Percentiles rank a stretch among this genome's conserved stretches.
phyloP scores from a whole-genome alignment of 2,888 invertebrate species.

The Mayetiola destructor region DNA sequence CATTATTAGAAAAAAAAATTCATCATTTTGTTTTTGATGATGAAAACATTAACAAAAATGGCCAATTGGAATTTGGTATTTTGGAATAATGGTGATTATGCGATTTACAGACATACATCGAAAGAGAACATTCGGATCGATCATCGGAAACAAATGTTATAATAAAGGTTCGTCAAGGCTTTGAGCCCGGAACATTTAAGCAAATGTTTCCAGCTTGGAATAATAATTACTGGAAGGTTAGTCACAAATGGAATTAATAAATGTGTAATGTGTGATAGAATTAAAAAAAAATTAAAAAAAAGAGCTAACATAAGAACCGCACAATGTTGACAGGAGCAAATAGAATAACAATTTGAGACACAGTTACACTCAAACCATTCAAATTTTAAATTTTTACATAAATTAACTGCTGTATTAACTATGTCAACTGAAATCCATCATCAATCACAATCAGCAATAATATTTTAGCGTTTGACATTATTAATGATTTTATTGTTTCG shows the following conservation, averaged over 20 bases:
- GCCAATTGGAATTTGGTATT: background rate
- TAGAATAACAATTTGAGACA: background rate
- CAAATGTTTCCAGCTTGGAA: conserved; percentile 66
- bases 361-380: background rate
- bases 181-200: conserved; percentile 60
- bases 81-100: background rate
- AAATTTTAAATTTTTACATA: too few relatives aligned
- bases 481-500: too few relatives aligned
- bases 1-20: background rate
- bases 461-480: too few relatives aligned
- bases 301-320: background rate
- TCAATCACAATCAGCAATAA: too few relatives aligned
- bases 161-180: conserved; percentile 54
- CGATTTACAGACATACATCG: conserved; percentile 50
- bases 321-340: background rate
- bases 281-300: background rate
- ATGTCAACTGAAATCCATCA: background rate
- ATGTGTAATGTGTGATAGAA: background rate
- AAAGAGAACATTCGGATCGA: conserved; percentile 50
- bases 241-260: conserved; percentile 24
- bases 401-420: background rate
- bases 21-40: background rate
- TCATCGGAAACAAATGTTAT: conserved; percentile 51
- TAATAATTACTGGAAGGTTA: conserved; percentile 48
- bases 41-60: too few relatives aligned